These are phyloP conservation scores for Plagodis pulveraria DNA, from an alignment of 2,888 invertebrate genomes.

Conservation along the genomic window DNA sequence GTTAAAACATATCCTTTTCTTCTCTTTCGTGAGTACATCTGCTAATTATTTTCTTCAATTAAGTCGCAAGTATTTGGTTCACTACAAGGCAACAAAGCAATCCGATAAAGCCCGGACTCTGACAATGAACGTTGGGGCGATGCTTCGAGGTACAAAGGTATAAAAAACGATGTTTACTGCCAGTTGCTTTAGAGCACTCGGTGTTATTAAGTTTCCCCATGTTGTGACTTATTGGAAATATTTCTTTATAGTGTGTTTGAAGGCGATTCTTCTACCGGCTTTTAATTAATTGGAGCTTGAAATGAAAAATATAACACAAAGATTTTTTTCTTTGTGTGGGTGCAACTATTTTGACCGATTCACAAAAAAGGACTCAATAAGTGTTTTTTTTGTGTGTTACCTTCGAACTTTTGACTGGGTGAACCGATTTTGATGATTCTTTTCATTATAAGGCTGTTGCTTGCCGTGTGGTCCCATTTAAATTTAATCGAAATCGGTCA, in stretches of 20 bases:
- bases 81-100: conserved; percentile 4
- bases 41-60: no score
- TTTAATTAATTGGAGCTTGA: not conserved
- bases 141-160: conserved; percentile 5
- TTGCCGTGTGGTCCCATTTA: no score
- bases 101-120: conserved; percentile 7
- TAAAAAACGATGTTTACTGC: conserved; percentile 15
- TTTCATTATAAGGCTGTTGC: no score
- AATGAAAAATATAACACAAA: not conserved
- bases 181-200: conserved; percentile 4
- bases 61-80: not conserved
- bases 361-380: no score
- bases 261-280: not conserved
- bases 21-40: no score
- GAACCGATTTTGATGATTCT: no score
- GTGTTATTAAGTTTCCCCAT: conserved; percentile 13
- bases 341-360: no score
- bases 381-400: no score
- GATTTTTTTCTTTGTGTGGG: no score
- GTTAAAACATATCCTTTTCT: no score
- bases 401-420: no score
- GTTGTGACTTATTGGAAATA: conserved; percentile 15
- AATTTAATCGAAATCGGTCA: no score
- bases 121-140: conserved; percentile 3
- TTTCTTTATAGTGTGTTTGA: conserved; percentile 1